Conservation (phyloP, 2,888 invertebrate species). For the Spisula solida region DNA sequence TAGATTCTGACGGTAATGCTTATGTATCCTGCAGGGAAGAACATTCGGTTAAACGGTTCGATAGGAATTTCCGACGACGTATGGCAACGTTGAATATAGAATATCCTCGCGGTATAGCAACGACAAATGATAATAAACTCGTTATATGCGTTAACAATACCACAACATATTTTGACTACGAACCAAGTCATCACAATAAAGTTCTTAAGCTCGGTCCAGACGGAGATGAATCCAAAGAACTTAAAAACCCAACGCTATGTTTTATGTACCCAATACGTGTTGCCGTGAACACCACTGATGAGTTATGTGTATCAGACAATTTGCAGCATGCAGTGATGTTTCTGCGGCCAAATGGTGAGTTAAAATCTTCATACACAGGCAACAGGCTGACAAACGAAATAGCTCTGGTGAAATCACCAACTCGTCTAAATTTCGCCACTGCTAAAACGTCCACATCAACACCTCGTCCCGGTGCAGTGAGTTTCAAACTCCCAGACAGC, state of each 20-base stretch:
- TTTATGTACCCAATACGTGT: slow-evolving; percentile 74
- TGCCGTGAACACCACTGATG: slow-evolving; percentile 66
- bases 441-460: slow-evolving; percentile 44
- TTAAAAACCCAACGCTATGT: slow-evolving; percentile 64
- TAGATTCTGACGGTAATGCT: slow-evolving; percentile 68
- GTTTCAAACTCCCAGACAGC: slow-evolving; percentile 60
- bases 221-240: slow-evolving; percentile 68
- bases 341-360: slow-evolving; percentile 62
- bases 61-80: slow-evolving; percentile 65
- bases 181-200: slow-evolving; percentile 61
- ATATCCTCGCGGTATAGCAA: slow-evolving; percentile 68
- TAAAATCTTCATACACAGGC: slow-evolving; percentile 59
- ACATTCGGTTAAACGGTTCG: slow-evolving; percentile 67
- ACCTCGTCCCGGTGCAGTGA: slow-evolving; percentile 51
- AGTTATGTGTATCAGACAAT: slow-evolving; percentile 73
- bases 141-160: slow-evolving; percentile 67
- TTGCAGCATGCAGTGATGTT: slow-evolving; percentile 66
- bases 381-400: slow-evolving; percentile 47
- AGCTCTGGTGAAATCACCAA: slow-evolving; percentile 47
- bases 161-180: slow-evolving; percentile 69
- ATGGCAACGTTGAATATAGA: slow-evolving; percentile 70
- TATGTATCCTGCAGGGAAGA: slow-evolving; percentile 71
- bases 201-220: slow-evolving; percentile 73
- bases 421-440: slow-evolving; percentile 24
- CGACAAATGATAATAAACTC: slow-evolving; percentile 65